Conservation (phyloP, 2,797 vertebrate species). For the Pangasius djambal region DNA sequence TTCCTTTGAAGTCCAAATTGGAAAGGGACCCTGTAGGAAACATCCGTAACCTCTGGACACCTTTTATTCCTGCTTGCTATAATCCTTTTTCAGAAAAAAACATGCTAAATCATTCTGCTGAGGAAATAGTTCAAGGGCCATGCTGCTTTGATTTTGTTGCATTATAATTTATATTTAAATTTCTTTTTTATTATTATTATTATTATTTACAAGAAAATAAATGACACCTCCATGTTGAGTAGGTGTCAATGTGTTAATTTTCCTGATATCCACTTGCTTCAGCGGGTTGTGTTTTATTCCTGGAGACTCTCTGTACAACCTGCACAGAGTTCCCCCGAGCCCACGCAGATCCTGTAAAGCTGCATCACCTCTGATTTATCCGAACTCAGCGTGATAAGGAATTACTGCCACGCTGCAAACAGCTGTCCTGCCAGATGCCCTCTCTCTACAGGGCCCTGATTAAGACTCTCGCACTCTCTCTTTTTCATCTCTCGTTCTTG, state of each 20-base stretch:
- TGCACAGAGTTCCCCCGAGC: not conserved
- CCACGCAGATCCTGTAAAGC: constrained; percentile 23
- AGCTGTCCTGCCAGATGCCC: constrained; percentile 58
- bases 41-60: constrained; percentile 8
- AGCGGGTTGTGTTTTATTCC: not conserved
- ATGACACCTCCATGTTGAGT: not conserved
- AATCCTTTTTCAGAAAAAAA: not conserved
- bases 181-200: no score
- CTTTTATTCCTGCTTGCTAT: not conserved
- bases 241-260: not conserved
- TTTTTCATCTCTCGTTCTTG: not conserved
- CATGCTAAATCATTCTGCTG: not conserved
- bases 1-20: constrained; percentile 52
- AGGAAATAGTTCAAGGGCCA: not conserved
- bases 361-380: constrained; percentile 53
- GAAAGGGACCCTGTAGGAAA: constrained; percentile 39
- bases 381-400: constrained; percentile 38
- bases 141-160: not conserved
- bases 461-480: not conserved
- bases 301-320: constrained; percentile 11
- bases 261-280: not conserved
- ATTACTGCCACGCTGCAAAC: constrained; percentile 41
- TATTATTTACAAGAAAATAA: not conserved
- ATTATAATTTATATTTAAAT: not conserved
- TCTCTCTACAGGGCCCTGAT: constrained; percentile 38